A percentile compares a stretch with the other conserved stretches of the same genome.
These are phyloP conservation scores for Ruditapes philippinarum DNA, from an alignment of 1,140 invertebrate species.

Conservation along the genomic window DNA sequence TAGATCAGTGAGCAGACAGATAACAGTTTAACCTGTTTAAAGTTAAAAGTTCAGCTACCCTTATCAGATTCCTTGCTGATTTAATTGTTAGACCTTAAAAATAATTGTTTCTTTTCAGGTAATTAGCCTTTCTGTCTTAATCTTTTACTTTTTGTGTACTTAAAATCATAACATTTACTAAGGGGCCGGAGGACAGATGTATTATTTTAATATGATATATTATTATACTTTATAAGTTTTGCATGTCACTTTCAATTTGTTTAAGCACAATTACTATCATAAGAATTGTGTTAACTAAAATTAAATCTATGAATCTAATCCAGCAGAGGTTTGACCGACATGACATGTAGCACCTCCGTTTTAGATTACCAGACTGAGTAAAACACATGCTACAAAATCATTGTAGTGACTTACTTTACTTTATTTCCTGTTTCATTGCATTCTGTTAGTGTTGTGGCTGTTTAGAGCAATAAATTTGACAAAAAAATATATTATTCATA, in stretches of 20 bases:
- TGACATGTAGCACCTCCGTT: neutral
- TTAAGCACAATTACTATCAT: constrained; percentile 1
- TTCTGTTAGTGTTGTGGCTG: neutral
- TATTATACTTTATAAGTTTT: neutral
- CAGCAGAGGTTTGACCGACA: neutral
- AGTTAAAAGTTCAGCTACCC: no score
- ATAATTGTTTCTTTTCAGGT: no score
- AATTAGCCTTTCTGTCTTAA: no score
- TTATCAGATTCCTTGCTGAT: no score
- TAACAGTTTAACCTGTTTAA: no score
- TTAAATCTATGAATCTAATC: neutral
- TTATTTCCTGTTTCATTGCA: constrained; percentile 3
- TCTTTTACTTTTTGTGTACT: neutral
- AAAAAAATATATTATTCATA: neutral
- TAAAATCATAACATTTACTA: neutral
- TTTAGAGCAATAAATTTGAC: neutral
- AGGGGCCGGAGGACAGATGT: neutral
- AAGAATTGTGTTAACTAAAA: constrained; percentile 16
- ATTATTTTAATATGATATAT: constrained; percentile 8
- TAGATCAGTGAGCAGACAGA: no score
- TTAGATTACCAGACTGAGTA: neutral
- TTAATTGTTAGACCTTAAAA: no score
- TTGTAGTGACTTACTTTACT: neutral
- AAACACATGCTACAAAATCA: constrained; percentile 9
- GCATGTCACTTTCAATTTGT: neutral